A percentile compares a stretch with the other conserved stretches of the same genome.
These are phyloP conservation scores for Cydia pomonella DNA, from an alignment of 1,140 invertebrate species.

Conservation along the genomic window DNA sequence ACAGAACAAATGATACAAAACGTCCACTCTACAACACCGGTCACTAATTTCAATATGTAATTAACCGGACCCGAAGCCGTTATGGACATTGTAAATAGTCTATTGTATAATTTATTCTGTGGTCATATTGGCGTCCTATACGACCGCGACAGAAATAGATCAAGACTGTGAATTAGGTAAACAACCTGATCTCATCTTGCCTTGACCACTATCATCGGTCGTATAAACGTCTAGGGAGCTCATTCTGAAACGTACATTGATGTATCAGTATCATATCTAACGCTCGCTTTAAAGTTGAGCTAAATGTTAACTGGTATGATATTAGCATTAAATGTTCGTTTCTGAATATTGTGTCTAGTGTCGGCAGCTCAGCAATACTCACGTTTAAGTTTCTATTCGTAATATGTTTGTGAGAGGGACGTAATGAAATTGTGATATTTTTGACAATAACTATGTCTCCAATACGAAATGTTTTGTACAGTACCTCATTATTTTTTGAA, in stretches of 20 bases:
- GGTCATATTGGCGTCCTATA: not conserved
- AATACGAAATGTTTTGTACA: constrained; percentile 7
- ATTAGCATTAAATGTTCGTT: not conserved
- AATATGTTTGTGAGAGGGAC: constrained; percentile 19
- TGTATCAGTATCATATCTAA: not conserved
- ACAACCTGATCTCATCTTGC: not conserved
- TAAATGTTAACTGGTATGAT: not conserved
- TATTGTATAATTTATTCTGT: not conserved
- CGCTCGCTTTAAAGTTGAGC: too few species aligned
- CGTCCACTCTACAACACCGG: not conserved
- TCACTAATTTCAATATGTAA: not conserved
- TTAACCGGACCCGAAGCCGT: not conserved
- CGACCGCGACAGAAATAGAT: not conserved
- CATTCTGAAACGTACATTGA: not conserved
- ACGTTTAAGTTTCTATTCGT: constrained; percentile 33
- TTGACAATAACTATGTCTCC: constrained; percentile 35
- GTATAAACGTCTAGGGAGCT: not conserved
- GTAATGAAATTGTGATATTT: constrained; percentile 61
- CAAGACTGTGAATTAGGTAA: not conserved
- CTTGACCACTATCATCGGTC: not conserved
- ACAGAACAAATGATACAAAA: not conserved
- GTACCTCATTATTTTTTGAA: constrained; percentile 17
- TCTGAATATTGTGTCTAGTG: not conserved
- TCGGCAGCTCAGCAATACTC: constrained; percentile 26
- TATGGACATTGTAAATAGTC: constrained; percentile 13